Conservation (phyloP, 2,113 vertebrate species). For the Lagopus muta region DNA sequence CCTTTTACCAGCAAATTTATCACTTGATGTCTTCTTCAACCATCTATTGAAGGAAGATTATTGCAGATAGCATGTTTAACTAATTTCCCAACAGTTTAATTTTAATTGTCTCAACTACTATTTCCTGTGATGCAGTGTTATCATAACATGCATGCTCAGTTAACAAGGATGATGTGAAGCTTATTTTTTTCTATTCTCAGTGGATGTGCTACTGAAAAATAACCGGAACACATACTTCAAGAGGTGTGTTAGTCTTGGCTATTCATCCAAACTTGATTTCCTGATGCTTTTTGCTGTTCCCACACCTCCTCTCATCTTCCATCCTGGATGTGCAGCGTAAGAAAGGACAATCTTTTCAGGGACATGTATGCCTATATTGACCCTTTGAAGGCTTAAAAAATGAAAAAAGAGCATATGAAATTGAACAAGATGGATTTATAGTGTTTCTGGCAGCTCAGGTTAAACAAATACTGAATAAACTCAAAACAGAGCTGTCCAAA, state of each 20-base stretch:
- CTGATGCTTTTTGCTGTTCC: conserved; percentile 51
- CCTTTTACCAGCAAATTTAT: background rate
- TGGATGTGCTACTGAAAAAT: conserved; percentile 39
- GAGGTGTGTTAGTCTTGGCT: conserved; percentile 75
- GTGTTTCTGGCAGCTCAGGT: conserved; percentile 68
- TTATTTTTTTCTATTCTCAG: conserved; percentile 23
- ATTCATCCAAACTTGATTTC: conserved; percentile 64
- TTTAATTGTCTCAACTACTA: background rate
- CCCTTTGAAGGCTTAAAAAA: conserved; percentile 48
- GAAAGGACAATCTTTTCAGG: conserved; percentile 38
- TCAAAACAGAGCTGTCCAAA: conserved; percentile 65
- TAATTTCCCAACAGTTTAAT: background rate
- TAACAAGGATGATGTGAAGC: background rate
- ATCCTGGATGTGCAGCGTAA: conserved; percentile 34
- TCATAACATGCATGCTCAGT: background rate
- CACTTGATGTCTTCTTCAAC: background rate
- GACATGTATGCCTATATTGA: conserved; percentile 22
- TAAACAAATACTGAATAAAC: conserved; percentile 74
- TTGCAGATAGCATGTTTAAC: background rate
- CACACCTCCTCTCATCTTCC: conserved; percentile 37
- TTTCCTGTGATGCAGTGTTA: conserved; percentile 33
- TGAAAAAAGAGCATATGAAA: conserved; percentile 26
- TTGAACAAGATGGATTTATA: conserved; percentile 66
- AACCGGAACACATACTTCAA: background rate
- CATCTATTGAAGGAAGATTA: background rate